Evolutionary conservation across 2,888 invertebrate species (phyloP).

Genomic region (Agrochola circellaris): DNA sequence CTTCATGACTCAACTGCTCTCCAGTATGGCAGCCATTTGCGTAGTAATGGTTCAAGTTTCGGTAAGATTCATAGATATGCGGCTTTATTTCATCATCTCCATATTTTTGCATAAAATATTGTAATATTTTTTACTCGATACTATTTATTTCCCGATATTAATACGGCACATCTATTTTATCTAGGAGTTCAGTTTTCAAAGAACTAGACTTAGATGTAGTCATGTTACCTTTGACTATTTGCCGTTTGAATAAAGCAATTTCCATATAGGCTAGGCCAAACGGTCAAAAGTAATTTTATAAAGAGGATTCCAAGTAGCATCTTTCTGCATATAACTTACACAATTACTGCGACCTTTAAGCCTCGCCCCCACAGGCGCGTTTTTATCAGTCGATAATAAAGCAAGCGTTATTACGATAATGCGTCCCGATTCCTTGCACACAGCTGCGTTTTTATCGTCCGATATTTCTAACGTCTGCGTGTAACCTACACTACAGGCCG

Average conservation of each 20-base stretch:
- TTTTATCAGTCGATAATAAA: too few species aligned
- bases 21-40: slow-evolving; percentile 88
- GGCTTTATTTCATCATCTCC: slow-evolving; percentile 57
- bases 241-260: neutral
- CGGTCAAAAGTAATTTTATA: neutral
- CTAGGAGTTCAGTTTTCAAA: neutral
- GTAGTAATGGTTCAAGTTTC: slow-evolving; percentile 89
- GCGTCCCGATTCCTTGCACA: too few species aligned
- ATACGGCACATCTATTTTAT: neutral
- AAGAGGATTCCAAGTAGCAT: neutral
- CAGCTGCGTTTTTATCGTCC: too few species aligned
- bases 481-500: too few species aligned
- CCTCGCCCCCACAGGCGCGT: too few species aligned
- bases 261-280: neutral
- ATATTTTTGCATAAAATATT: slow-evolving; percentile 60
- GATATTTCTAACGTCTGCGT: too few species aligned
- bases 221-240: neutral
- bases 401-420: too few species aligned
- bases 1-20: slow-evolving; percentile 88
- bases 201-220: neutral
- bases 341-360: neutral
- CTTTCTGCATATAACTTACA: neutral
- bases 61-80: slow-evolving; percentile 76
- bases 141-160: slow-evolving; percentile 16
- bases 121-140: slow-evolving; percentile 8